A percentile compares a stretch with the other conserved stretches of the same genome.
phyloP scores from a whole-genome alignment of 2,113 vertebrate species.

The Nothobranchius furzeri region DNA sequence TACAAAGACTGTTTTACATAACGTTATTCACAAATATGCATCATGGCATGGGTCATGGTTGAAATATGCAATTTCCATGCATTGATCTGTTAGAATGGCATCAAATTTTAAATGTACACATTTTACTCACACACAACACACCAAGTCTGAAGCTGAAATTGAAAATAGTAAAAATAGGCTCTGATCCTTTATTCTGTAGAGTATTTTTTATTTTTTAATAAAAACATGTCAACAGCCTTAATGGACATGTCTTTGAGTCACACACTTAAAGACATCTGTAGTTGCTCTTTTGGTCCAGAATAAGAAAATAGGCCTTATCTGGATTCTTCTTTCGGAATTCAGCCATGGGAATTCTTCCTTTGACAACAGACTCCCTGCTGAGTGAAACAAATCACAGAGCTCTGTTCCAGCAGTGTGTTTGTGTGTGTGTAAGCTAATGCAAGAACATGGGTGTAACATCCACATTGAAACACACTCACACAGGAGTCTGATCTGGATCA shows the following conservation, averaged over 20 bases:
- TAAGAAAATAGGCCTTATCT: conserved; percentile 21
- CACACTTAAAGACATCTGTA: not conserved
- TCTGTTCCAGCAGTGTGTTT: conserved; percentile 34
- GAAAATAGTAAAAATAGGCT: too few species aligned
- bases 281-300: conserved; percentile 5
- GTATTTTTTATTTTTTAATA: not conserved
- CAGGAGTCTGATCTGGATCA: conserved; percentile 34
- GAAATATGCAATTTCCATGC: too few species aligned
- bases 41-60: too few species aligned
- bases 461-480: not conserved
- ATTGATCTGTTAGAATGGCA: too few species aligned
- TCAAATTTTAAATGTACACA: too few species aligned
- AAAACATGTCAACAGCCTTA: not conserved
- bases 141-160: too few species aligned
- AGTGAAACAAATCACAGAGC: conserved; percentile 45
- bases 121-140: too few species aligned
- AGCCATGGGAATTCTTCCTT: conserved; percentile 60
- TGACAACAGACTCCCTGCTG: conserved; percentile 60
- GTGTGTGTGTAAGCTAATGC: conserved; percentile 18
- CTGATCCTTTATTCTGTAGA: too few species aligned
- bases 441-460: not conserved
- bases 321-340: conserved; percentile 33
- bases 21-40: too few species aligned
- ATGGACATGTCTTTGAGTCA: not conserved
- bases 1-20: too few species aligned